Conservation (phyloP, 1,140 invertebrate genomes). For the Drosophila triauraria region DNA sequence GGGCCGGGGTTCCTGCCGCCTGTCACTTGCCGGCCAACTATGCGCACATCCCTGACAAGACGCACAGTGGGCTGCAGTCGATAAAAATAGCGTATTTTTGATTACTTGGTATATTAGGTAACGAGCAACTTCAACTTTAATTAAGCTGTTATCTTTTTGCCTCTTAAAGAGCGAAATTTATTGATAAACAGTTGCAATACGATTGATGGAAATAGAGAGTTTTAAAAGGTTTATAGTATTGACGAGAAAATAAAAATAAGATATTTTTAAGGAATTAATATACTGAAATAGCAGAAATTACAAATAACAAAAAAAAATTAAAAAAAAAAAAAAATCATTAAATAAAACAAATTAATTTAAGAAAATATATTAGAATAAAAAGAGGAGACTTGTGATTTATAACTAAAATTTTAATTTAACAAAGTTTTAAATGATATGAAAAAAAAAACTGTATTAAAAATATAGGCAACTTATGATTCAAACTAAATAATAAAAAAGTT, state of each 20-base stretch:
- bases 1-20: constrained; percentile 11
- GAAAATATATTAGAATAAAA: no score
- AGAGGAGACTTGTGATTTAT: no score
- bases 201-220: background rate
- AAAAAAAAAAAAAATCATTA: no score
- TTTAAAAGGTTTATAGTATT: background rate
- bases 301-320: no score
- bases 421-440: no score
- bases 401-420: no score
- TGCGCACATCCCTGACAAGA: constrained; percentile 20
- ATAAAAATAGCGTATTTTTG: background rate
- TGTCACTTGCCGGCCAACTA: constrained; percentile 22
- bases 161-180: background rate
- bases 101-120: background rate
- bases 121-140: constrained; percentile 1
- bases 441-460: no score
- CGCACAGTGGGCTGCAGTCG: constrained; percentile 6
- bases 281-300: no score
- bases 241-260: background rate
- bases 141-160: constrained; percentile 4
- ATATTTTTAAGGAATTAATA: no score
- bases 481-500: no score
- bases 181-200: constrained; percentile 1
- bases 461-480: no score
- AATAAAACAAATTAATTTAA: no score